phyloP scores from a whole-genome alignment of 1,140 invertebrate genomes.

The Medauroidea extradentata region DNA sequence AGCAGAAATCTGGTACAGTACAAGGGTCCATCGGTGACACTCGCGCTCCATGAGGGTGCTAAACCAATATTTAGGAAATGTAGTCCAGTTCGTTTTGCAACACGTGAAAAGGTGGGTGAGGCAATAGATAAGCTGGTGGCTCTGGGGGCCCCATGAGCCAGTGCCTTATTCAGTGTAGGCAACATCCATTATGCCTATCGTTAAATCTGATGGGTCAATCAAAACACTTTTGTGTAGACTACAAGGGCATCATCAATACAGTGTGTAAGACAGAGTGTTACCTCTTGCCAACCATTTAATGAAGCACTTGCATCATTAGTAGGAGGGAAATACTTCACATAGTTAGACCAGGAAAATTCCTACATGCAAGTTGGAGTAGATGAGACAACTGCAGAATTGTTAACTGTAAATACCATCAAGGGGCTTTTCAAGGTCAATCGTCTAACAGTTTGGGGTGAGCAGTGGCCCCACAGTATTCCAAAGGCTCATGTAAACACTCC shows the following conservation, averaged over 20 bases:
- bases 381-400: no score
- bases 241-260: constrained; percentile 10
- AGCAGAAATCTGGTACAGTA: no score
- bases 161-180: constrained; percentile 32
- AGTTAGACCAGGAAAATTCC: background rate
- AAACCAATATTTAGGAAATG: background rate
- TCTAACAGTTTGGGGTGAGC: no score
- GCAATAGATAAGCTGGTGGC: background rate
- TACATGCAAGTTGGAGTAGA: background rate
- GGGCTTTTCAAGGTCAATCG: no score
- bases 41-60: background rate
- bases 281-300: no score
- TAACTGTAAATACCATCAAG: background rate
- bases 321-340: no score
- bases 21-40: no score
- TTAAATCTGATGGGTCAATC: constrained; percentile 31
- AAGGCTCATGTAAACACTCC: background rate
- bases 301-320: no score
- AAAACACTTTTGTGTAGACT: constrained; percentile 32
- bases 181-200: constrained; percentile 31
- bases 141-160: background rate
- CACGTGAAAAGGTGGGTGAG: background rate
- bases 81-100: background rate
- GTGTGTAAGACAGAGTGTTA: no score
- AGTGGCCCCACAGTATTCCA: background rate